Conservation (phyloP, 2,797 vertebrate genomes). For the Mycteria americana region DNA sequence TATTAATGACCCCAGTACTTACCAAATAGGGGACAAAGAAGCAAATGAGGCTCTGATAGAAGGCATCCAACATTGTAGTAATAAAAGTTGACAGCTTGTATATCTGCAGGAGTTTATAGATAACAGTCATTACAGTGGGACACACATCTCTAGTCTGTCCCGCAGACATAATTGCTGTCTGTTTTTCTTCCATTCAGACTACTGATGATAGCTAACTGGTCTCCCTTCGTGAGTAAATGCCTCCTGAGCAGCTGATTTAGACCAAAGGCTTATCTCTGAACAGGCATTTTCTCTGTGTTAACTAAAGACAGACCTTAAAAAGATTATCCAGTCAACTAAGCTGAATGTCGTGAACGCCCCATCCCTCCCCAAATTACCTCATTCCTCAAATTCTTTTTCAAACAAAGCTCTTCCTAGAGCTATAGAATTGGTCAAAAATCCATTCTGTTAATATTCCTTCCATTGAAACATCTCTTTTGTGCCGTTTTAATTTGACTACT, state of each 20-base stretch:
- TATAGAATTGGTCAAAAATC: background rate
- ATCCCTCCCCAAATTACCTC: background rate
- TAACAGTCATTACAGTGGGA: background rate
- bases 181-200: background rate
- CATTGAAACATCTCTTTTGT: background rate
- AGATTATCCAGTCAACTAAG: background rate
- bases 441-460: background rate
- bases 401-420: background rate
- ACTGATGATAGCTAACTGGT: background rate
- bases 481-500: background rate
- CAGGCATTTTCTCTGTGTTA: background rate
- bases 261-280: background rate
- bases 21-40: conserved; percentile 95
- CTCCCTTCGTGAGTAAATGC: background rate
- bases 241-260: background rate
- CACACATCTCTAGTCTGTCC: background rate
- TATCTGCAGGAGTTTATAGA: conserved; percentile 74
- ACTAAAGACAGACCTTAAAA: background rate
- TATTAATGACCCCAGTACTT: conserved; percentile 56
- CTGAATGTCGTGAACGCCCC: background rate
- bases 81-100: conserved; percentile 86
- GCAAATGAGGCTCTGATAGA: conserved; percentile 93
- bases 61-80: conserved; percentile 87
- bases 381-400: background rate
- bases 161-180: background rate